Evolutionary conservation across 2,888 invertebrate genomes (phyloP).

Genomic region (Aleiodes leptofemur): DNA sequence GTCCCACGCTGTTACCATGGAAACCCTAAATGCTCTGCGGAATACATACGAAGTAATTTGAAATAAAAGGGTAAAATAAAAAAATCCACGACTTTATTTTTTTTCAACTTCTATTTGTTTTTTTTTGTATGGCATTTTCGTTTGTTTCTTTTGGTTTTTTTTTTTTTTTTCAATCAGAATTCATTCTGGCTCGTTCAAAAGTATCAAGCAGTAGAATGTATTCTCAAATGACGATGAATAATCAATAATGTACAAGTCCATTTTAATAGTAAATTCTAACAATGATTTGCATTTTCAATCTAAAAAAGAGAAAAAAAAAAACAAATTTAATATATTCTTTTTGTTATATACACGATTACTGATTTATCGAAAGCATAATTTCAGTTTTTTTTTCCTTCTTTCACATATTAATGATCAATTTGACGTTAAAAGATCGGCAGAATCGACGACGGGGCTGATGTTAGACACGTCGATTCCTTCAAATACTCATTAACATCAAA

Average conservation of each 20-base stretch:
- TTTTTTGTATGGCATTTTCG: constrained; percentile 7
- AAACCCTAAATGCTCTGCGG: constrained; percentile 2
- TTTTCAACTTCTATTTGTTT: constrained; percentile 11
- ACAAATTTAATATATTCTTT: constrained; percentile 40
- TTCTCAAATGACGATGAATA: constrained; percentile 34
- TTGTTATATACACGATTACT: constrained; percentile 49
- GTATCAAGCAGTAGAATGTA: constrained; percentile 26
- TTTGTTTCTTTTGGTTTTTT: constrained; percentile 34
- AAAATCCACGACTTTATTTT: neutral
- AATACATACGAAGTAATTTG: neutral
- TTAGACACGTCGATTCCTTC: constrained; percentile 31
- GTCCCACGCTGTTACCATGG: constrained; percentile 20
- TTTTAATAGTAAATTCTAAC: constrained; percentile 37
- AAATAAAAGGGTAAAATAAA: neutral
- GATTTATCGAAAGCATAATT: constrained; percentile 17
- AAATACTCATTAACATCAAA: constrained; percentile 3
- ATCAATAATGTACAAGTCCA: constrained; percentile 48
- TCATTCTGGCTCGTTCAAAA: constrained; percentile 38
- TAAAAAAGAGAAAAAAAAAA: constrained; percentile 44
- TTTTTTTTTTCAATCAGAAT: constrained; percentile 39
- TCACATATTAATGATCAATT: constrained; percentile 1
- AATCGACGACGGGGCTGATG: constrained; percentile 48
- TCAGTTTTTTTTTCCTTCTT: neutral
- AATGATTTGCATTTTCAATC: constrained; percentile 42
- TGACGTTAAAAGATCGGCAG: neutral